Percentiles rank a stretch among this genome's conserved stretches.
phyloP scores from a whole-genome alignment of 2,888 invertebrate species.

The Mythimna lalbum region DNA sequence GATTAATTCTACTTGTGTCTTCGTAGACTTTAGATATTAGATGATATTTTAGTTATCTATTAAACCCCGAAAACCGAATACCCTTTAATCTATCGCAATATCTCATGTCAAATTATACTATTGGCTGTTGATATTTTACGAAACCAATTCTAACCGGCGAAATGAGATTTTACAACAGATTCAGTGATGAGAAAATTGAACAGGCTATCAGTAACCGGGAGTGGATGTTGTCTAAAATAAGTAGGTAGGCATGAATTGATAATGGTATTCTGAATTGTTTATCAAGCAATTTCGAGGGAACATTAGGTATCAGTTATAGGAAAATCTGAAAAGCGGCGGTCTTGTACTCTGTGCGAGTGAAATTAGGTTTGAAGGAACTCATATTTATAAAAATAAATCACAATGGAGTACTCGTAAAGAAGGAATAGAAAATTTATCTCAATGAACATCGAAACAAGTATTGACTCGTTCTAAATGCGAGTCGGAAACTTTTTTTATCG shows the following conservation, averaged over 20 bases:
- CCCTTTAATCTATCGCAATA: conserved; percentile 38
- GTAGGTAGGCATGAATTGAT: conserved; percentile 33
- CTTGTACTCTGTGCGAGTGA: not conserved
- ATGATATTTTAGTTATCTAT: conserved; percentile 6
- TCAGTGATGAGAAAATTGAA: conserved; percentile 34
- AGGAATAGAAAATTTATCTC: conserved; percentile 10
- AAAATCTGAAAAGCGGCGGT: conserved; percentile 17
- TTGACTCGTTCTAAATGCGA: conserved; percentile 69
- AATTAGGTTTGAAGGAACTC: not conserved
- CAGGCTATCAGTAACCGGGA: conserved; percentile 24
- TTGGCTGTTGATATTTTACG: conserved; percentile 35
- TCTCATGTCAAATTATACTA: conserved; percentile 42
- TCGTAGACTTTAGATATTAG: conserved; percentile 23
- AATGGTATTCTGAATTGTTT: conserved; percentile 43
- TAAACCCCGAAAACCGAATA: not conserved
- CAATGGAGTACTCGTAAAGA: not conserved
- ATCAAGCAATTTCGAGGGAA: conserved; percentile 39
- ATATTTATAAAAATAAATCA: conserved; percentile 6
- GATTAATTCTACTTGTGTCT: conserved; percentile 15
- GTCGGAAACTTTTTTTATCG: conserved; percentile 74
- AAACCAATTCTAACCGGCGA: conserved; percentile 21
- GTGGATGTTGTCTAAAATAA: conserved; percentile 32
- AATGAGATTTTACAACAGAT: conserved; percentile 40
- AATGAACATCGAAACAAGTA: conserved; percentile 50
- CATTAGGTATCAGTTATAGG: conserved; percentile 15